Evolutionary conservation across 2,888 invertebrate genomes (phyloP).

Genomic region (Notocelia uddmanniana): DNA sequence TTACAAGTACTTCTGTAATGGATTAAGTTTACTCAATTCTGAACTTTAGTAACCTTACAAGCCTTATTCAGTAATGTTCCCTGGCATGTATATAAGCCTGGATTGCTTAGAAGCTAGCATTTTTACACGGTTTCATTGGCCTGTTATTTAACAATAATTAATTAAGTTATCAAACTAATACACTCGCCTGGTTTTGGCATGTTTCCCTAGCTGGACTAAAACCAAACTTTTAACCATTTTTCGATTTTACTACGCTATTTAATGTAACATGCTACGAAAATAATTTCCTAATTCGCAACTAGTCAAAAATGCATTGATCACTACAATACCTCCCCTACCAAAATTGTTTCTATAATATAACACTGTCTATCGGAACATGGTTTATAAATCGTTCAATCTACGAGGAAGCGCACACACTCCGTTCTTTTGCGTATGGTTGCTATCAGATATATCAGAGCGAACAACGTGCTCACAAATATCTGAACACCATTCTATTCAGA

Average conservation of each 20-base stretch:
- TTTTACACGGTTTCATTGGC: constrained; percentile 5
- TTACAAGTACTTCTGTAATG: background rate
- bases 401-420: background rate
- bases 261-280: background rate
- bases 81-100: constrained; percentile 12
- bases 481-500: too few relatives aligned
- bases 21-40: background rate
- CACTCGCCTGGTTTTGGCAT: background rate
- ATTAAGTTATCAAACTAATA: background rate
- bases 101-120: constrained; percentile 1
- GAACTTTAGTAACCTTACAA: background rate
- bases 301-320: background rate
- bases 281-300: constrained; percentile 2
- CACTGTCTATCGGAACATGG: background rate
- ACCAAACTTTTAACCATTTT: background rate
- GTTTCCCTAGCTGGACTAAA: background rate
- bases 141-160: background rate
- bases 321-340: background rate
- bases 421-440: background rate
- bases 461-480: too few relatives aligned
- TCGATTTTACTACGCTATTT: background rate
- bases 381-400: background rate
- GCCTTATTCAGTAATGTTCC: background rate
- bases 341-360: background rate
- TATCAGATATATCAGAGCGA: too few relatives aligned